phyloP scores from a whole-genome alignment of 92 coral and sea anemone species.

The Zoanthus sociatus region DNA sequence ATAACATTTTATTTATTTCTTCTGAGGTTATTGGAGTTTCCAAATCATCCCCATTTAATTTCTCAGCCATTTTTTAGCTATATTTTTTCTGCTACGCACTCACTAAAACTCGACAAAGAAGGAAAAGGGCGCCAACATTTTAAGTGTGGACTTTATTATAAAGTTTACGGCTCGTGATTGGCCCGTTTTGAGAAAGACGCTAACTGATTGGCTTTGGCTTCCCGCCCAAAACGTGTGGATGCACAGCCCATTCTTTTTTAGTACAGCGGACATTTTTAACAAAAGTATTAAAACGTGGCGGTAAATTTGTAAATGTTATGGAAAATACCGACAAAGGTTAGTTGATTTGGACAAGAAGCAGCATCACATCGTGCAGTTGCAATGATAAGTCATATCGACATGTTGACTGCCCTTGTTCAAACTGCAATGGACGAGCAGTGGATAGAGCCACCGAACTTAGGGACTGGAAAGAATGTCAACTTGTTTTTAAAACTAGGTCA shows the following conservation, averaged over 20 bases:
- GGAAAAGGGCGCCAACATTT: slow-evolving; percentile 28
- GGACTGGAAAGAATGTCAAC: slow-evolving; percentile 59
- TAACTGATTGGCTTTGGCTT: slow-evolving; percentile 48
- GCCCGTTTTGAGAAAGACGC: slow-evolving; percentile 27
- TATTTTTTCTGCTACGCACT: slow-evolving; percentile 12
- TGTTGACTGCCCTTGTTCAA: slow-evolving; percentile 61
- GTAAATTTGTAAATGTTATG: slow-evolving; percentile 14
- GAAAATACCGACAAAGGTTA: background rate
- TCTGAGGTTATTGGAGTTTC: slow-evolving; percentile 11
- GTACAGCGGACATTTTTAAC: slow-evolving; percentile 29
- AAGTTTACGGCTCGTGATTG: slow-evolving; percentile 29
- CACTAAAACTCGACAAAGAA: slow-evolving; percentile 17
- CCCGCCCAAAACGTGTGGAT: slow-evolving; percentile 50
- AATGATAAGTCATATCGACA: slow-evolving; percentile 3
- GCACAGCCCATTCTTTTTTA: slow-evolving; percentile 27
- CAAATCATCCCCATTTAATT: slow-evolving; percentile 8
- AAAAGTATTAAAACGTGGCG: slow-evolving; percentile 12
- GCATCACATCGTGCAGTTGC: slow-evolving; percentile 14
- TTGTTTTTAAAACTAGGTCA: slow-evolving; percentile 28
- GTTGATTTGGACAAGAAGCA: slow-evolving; percentile 14
- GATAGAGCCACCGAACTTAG: slow-evolving; percentile 69
- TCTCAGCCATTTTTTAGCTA: slow-evolving; percentile 12
- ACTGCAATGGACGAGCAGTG: slow-evolving; percentile 64
- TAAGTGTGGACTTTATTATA: slow-evolving; percentile 21
- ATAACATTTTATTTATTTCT: background rate